Evolutionary conservation across 2,797 vertebrate genomes (phyloP).

Genomic region (Ptychobarbus kaznakovi): DNA sequence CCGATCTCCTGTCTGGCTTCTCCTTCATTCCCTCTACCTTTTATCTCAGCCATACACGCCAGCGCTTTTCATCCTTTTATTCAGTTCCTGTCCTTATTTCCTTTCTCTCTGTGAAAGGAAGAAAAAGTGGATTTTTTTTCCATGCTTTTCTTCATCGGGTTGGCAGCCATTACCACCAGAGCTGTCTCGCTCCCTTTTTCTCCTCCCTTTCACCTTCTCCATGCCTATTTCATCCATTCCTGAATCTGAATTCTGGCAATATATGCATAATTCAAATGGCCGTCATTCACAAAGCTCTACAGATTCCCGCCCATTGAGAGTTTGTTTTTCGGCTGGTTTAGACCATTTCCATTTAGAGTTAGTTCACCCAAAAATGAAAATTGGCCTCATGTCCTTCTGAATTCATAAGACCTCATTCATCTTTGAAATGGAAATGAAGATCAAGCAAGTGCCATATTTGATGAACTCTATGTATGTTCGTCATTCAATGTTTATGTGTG

Average conservation of each 20-base stretch:
- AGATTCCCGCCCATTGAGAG: neutral
- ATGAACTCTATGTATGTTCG: neutral
- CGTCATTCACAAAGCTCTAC: constrained; percentile 5
- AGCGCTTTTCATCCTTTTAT: constrained; percentile 77
- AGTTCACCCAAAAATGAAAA: neutral
- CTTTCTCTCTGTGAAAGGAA: constrained; percentile 53
- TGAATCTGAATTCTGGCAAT: neutral
- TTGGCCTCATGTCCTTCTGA: neutral
- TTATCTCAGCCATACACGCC: constrained; percentile 80
- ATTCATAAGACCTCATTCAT: neutral
- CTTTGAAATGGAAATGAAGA: neutral
- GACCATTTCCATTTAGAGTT: neutral
- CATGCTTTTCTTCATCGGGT: constrained; percentile 63
- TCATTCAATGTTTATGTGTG: neutral
- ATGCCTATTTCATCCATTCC: constrained; percentile 3
- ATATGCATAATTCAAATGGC: constrained; percentile 2
- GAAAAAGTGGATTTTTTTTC: constrained; percentile 69
- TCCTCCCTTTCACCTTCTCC: constrained; percentile 58
- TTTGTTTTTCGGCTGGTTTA: neutral
- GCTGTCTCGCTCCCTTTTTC: constrained; percentile 50
- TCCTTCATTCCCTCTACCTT: constrained; percentile 66
- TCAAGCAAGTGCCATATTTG: neutral
- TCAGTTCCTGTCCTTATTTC: constrained; percentile 71
- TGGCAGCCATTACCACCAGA: constrained; percentile 74
- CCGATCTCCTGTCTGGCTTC: constrained; percentile 38